Percentiles rank a stretch among this genome's conserved stretches.
Evolutionary conservation across 2,888 invertebrate species (phyloP).

Genomic region (Drosophila paracracens): DNA sequence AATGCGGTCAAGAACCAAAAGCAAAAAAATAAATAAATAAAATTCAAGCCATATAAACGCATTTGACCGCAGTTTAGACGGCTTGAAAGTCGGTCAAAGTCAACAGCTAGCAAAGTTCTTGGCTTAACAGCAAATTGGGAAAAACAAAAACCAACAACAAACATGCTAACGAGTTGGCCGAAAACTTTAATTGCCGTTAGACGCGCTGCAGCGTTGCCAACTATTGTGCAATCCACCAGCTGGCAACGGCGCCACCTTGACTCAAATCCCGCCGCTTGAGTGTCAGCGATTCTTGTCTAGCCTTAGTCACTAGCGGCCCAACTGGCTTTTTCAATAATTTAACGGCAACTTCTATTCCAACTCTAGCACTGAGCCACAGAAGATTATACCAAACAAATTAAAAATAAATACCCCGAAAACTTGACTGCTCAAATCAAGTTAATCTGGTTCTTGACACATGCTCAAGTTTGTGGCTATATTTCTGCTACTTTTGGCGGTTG

Average conservation of each 20-base stretch:
- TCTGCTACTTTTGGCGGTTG: constrained; percentile 3
- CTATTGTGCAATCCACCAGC: constrained; percentile 32
- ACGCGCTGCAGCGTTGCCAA: constrained; percentile 32
- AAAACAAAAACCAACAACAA: constrained; percentile 23
- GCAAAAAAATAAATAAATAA: neutral
- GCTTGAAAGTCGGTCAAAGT: constrained; percentile 72
- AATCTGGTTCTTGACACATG: constrained; percentile 22
- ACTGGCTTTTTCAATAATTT: constrained; percentile 40
- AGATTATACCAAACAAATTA: constrained; percentile 12
- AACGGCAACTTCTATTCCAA: constrained; percentile 18
- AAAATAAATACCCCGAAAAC: constrained; percentile 5
- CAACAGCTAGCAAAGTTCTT: constrained; percentile 72
- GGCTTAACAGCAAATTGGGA: constrained; percentile 31
- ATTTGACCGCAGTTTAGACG: constrained; percentile 40
- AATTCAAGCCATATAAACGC: constrained; percentile 2
- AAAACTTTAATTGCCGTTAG: constrained; percentile 72
- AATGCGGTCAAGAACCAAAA: neutral
- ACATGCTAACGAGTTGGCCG: constrained; percentile 28
- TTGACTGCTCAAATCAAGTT: neutral
- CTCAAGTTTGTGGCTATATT: constrained; percentile 3
- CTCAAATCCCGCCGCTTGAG: constrained; percentile 59
- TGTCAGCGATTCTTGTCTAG: constrained; percentile 49
- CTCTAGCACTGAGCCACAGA: neutral
- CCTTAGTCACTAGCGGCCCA: constrained; percentile 21
- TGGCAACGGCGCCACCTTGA: constrained; percentile 56